A percentile compares a stretch with the other conserved stretches of the same genome.
phyloP scores from a whole-genome alignment of 2,888 invertebrate genomes.

The Nycteola revayana region DNA sequence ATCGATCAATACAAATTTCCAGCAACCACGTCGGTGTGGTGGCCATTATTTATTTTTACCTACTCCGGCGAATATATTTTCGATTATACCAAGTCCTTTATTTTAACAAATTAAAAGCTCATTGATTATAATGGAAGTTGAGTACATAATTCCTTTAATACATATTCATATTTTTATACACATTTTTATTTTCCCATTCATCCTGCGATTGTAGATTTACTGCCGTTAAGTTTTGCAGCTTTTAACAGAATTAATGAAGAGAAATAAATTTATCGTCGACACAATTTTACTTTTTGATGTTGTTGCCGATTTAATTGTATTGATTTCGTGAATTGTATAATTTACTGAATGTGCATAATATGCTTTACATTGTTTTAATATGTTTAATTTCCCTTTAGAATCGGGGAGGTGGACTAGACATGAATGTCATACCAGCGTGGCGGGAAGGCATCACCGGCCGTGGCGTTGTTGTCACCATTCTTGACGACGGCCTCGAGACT shows the following conservation, averaged over 20 bases:
- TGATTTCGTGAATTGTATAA: too few relatives aligned
- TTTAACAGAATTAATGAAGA: too few relatives aligned
- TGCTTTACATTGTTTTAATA: too few relatives aligned
- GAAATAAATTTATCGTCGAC: too few relatives aligned
- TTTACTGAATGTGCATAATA: too few relatives aligned
- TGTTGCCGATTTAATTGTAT: too few relatives aligned
- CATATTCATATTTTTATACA: too few relatives aligned
- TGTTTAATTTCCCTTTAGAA: conserved; percentile 83
- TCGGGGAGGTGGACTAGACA: conserved; percentile 94
- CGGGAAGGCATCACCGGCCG: conserved; percentile 95
- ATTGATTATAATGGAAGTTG: conserved; percentile 15
- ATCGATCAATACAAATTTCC: conserved; percentile 36
- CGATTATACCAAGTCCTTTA: conserved; percentile 26
- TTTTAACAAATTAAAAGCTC: conserved; percentile 35
- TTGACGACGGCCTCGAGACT: conserved; percentile 97
- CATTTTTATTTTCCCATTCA: too few relatives aligned
- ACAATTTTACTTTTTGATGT: too few relatives aligned
- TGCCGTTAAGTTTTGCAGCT: too few relatives aligned
- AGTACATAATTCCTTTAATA: too few relatives aligned
- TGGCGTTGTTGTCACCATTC: conserved; percentile 97
- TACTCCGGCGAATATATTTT: conserved; percentile 29
- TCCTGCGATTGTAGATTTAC: too few relatives aligned
- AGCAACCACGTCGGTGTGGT: conserved; percentile 22
- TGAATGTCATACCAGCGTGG: conserved; percentile 99
- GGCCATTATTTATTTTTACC: conserved; percentile 32